A percentile compares a stretch with the other conserved stretches of the same genome.
Evolutionary conservation across 2,797 vertebrate species (phyloP).

Genomic region (Silurus lanzhouensis): DNA sequence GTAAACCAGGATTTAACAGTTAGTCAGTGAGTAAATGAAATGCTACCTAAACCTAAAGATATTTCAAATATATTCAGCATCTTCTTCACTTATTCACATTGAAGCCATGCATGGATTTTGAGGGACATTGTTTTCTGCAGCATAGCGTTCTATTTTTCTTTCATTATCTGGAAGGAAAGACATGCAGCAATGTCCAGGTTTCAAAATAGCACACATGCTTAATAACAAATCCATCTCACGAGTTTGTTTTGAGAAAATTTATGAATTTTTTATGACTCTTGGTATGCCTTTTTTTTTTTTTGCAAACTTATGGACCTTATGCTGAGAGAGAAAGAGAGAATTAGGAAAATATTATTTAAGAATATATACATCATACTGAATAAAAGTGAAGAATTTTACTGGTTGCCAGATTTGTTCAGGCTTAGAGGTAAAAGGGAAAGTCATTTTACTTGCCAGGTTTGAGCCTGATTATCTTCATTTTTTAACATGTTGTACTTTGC

Average conservation of each 20-base stretch:
- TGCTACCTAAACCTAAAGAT: not conserved
- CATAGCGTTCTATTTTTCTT: not conserved
- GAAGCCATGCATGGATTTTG: not conserved
- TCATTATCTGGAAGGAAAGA: not conserved
- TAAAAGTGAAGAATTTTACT: not conserved
- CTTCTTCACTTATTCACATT: not conserved
- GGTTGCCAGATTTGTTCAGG: not conserved
- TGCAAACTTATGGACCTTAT: too few relatives aligned
- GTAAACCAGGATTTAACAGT: not conserved
- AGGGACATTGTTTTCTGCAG: not conserved
- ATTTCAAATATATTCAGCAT: not conserved
- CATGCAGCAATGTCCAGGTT: not conserved
- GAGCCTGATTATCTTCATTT: not conserved
- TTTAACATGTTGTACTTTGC: not conserved
- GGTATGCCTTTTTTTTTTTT: not conserved
- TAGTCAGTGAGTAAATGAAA: not conserved
- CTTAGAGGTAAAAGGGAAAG: not conserved
- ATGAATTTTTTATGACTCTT: slow-evolving; percentile 25
- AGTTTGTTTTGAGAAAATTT: slow-evolving; percentile 8
- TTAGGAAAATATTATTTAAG: not conserved
- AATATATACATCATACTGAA: not conserved
- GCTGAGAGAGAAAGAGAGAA: too few relatives aligned
- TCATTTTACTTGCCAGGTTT: not conserved
- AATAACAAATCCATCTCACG: not conserved
- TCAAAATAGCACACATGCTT: not conserved